A percentile compares a stretch with the other conserved stretches of the same genome.
These are phyloP conservation scores for Apamea monoglypha DNA, from an alignment of 2,888 invertebrate species.

Conservation along the genomic window DNA sequence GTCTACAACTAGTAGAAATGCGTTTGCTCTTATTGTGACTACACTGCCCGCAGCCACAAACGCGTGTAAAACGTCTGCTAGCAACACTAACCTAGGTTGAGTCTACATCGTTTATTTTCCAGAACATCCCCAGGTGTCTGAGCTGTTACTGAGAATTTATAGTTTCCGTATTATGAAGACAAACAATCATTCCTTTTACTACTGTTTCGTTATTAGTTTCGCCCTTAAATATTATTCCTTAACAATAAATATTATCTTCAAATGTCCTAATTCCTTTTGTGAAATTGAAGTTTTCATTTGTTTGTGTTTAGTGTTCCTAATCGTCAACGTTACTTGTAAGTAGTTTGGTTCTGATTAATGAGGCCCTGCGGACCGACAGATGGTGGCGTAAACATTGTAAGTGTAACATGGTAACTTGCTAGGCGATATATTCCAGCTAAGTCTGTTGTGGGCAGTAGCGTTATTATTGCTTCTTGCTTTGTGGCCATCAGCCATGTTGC, in stretches of 20 bases:
- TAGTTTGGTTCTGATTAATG: constrained; percentile 36
- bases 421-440: constrained; percentile 55
- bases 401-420: constrained; percentile 52
- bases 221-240: constrained; percentile 47
- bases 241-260: constrained; percentile 47
- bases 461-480: constrained; percentile 21
- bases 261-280: constrained; percentile 57
- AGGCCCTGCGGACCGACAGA: constrained; percentile 32
- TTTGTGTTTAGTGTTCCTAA: constrained; percentile 40
- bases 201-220: constrained; percentile 32
- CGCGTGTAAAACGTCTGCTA: constrained; percentile 20
- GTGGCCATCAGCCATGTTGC: neutral
- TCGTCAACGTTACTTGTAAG: constrained; percentile 26
- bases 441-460: constrained; percentile 42
- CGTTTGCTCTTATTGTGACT: constrained; percentile 27
- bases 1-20: constrained; percentile 30
- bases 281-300: constrained; percentile 34
- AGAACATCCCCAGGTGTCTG: constrained; percentile 32
- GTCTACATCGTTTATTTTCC: constrained; percentile 28
- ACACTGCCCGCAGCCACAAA: constrained; percentile 2
- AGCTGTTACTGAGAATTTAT: constrained; percentile 28
- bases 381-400: constrained; percentile 43
- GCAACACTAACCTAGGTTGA: constrained; percentile 22
- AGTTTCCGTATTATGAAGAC: constrained; percentile 46
- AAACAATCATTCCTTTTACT: constrained; percentile 45